A percentile compares a stretch with the other conserved stretches of the same genome.
These are phyloP conservation scores for Lagorchestes hirsutus DNA, from an alignment of 2,797 vertebrate genomes.

Conservation along the genomic window DNA sequence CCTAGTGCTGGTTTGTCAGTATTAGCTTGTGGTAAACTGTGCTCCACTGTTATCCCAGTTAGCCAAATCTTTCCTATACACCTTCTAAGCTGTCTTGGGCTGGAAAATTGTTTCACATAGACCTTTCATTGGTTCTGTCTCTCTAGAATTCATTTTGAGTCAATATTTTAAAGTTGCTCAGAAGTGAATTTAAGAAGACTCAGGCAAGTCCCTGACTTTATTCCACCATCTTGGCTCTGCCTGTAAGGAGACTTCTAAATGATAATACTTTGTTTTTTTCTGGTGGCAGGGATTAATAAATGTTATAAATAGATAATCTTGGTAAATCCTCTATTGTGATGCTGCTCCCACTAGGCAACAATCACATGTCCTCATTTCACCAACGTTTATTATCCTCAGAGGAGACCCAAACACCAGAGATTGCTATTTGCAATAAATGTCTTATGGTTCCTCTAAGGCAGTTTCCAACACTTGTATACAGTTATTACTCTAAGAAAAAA, in stretches of 20 bases:
- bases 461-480: conserved; percentile 29
- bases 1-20: too few species aligned
- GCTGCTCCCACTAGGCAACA: conserved; percentile 55
- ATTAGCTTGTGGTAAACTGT: too few species aligned
- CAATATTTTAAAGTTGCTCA: too few species aligned
- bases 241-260: conserved; percentile 57
- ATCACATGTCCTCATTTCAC: conserved; percentile 67
- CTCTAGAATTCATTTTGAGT: too few species aligned
- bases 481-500: conserved; percentile 56
- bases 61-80: too few species aligned
- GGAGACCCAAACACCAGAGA: conserved; percentile 52
- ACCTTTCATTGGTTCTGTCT: too few species aligned
- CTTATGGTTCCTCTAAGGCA: conserved; percentile 45
- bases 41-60: too few species aligned
- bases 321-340: conserved; percentile 61
- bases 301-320: conserved; percentile 56
- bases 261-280: conserved; percentile 63
- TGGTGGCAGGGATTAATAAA: conserved; percentile 33
- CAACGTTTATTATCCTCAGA: conserved; percentile 56
- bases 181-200: too few species aligned
- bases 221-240: too few species aligned
- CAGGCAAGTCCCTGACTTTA: too few species aligned
- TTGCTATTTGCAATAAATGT: conserved; percentile 65
- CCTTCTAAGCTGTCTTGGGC: too few species aligned
- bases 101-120: too few species aligned